Percentiles rank a stretch among this genome's conserved stretches.
These are phyloP conservation scores for Acleris laterana DNA, from an alignment of 2,888 invertebrate species.

Conservation along the genomic window DNA sequence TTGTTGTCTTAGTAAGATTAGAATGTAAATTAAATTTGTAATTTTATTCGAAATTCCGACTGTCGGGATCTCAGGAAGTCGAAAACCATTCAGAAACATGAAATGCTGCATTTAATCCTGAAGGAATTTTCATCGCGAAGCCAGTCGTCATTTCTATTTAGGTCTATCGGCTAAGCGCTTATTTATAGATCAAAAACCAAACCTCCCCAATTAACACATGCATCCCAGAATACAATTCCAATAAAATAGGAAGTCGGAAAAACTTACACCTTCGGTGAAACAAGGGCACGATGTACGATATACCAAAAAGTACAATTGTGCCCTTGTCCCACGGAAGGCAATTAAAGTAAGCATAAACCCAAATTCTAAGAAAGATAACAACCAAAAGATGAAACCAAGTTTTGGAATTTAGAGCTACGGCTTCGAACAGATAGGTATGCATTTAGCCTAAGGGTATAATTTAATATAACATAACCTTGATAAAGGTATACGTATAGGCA, in stretches of 20 bases:
- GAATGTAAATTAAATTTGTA: conserved; percentile 10
- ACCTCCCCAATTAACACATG: conserved; percentile 14
- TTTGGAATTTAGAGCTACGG: conserved; percentile 1
- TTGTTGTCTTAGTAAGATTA: background rate
- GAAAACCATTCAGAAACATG: conserved; percentile 17
- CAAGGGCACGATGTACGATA: too few relatives aligned
- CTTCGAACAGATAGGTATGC: background rate
- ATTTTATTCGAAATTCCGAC: conserved; percentile 13
- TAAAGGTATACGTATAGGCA: conserved; percentile 15
- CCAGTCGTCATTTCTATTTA: conserved; percentile 20
- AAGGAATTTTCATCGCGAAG: conserved; percentile 17
- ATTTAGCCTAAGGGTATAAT: conserved; percentile 5
- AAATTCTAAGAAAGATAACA: conserved; percentile 21
- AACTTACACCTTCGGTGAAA: too few relatives aligned
- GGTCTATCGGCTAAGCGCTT: background rate
- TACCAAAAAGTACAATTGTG: too few relatives aligned
- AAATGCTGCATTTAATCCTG: conserved; percentile 5
- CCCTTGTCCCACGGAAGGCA: too few relatives aligned
- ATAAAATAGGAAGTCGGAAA: conserved; percentile 7
- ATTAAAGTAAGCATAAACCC: background rate
- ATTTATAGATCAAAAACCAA: conserved; percentile 28
- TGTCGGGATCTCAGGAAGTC: conserved; percentile 2
- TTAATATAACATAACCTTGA: conserved; percentile 25
- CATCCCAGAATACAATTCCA: background rate
- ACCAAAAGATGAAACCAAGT: background rate